Evolutionary conservation across 2,113 vertebrate species (phyloP), one percentile per base, ranked within the genome.

Genomic region (Thunnus maccoyii): DNA sequence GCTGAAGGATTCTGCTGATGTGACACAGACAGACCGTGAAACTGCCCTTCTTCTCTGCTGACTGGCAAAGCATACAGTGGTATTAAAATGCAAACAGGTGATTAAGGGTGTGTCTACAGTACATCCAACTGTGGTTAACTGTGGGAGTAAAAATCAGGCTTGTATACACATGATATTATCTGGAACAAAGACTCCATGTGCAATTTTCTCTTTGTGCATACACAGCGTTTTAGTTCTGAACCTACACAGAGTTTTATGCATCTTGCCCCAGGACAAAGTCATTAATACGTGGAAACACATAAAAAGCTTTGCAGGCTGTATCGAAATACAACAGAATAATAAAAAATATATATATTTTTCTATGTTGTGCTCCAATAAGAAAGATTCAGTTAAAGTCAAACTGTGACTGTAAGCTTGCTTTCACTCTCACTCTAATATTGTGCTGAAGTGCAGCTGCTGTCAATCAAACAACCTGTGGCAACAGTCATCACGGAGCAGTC

Each of bases 401-500:
- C 27, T 57, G 12, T 22, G 10, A 60, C 20, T 2, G 14, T 27
- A 30, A 18, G 11, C 6, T 65, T 60, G 27, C 11, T 47, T 8
- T 16, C 8, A 3, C 27, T 65, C 25, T 41, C 36, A 9, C 36
- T 41, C 7, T 41, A 41, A 41, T 41, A 41, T 41, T 41, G 36
- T 41, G 4, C 30, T 47, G n/a, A 70, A 17, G 30, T 20, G 32
- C 55, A 58, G 69, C 57, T 74, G 32, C 64, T 87, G 74, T 84
- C 58, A 88, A 48, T 79, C 82, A 79, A 75, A 69, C 8, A 22
- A 17, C 32, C 46, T 3, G 5, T 62, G 73, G 67, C 67, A 80
- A 81, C 73, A 69, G 69, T 84, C n/a, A 44, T 71, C 60, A 72
- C 3, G 10, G 64, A 66, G n/a, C 8, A 3, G 17, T 55, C 25